A percentile compares a stretch with the other conserved stretches of the same genome.
Evolutionary conservation across 2,113 vertebrate species (phyloP).

Genomic region (Pelecanus crispus): DNA sequence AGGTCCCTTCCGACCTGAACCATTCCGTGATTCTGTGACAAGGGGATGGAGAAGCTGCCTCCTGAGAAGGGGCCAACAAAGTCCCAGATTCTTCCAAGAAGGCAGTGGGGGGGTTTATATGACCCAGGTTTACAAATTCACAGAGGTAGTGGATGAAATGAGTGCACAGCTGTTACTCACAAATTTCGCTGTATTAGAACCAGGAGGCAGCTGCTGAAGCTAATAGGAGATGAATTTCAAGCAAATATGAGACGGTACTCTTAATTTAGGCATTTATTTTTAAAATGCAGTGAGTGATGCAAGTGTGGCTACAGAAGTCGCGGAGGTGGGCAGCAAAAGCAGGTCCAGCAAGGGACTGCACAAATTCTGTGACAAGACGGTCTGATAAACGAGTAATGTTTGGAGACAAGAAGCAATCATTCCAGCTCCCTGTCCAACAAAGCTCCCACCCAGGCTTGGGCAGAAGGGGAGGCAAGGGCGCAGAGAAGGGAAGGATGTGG

Average conservation of each 20-base stretch:
- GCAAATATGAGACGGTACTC: background rate
- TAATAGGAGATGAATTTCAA: background rate
- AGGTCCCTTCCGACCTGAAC: background rate
- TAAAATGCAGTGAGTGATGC: fast-evolving
- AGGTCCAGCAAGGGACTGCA: background rate
- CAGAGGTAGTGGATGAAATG: background rate
- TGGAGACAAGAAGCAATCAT: background rate
- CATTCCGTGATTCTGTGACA: background rate
- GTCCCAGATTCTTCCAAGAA: background rate
- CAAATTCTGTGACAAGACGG: background rate
- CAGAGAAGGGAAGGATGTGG: background rate
- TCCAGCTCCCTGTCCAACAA: background rate
- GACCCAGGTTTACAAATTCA: background rate
- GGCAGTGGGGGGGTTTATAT: background rate
- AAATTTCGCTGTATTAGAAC: background rate
- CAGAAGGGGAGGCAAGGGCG: background rate
- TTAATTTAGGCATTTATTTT: background rate
- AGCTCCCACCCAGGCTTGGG: fast-evolving
- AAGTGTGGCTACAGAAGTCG: background rate
- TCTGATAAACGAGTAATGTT: fast-evolving
- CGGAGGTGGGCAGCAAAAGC: background rate
- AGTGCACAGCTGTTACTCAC: background rate
- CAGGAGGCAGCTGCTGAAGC: background rate
- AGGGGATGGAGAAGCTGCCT: background rate
- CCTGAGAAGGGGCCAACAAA: background rate